Evolutionary conservation across 2,113 vertebrate species (phyloP), one percentile per base, ranked within the genome.

Genomic region (Holacanthus passer): DNA sequence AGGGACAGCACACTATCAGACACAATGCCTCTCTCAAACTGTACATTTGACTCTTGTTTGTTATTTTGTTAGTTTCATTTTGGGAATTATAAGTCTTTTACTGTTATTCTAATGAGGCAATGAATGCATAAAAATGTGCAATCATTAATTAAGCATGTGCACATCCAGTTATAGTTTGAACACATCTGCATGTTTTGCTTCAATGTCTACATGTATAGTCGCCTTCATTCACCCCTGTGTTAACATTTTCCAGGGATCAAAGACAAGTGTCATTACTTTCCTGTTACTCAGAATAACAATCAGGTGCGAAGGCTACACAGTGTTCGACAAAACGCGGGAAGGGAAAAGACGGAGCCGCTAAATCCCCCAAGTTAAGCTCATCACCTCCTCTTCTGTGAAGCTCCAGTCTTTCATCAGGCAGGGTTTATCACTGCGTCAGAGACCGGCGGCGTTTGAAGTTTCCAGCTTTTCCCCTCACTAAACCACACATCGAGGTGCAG

Each of bases 351-450:
- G 78, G 73, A 71, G 85, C 78, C 50, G 67, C 53, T 88, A 92
- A 94, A 93, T 93, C 95, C 90, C 58, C 82, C 82, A 90, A 92
- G 90, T 92, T 95, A 93, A 95, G 90, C 93, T 76, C 82, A 73
- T 79, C 84, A 73, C 86, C 79, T 86, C 81, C 63, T 81, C 83
- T 69, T 71, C 86, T 92, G 67, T 81, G 80, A 89, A 89, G 87
- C 84, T 79, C 47, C 9, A 43, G 82, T 84, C 90, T 94, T 94
- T 94, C 91, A 93, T 93, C 90, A 89, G 79, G 70, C 81, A 81
- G 83, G 86, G 83, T 90, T 92, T 92, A 93, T 88, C 87, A 27
- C 73, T n/a, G 78, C 79, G 83, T 77, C 76, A 84, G 73, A 89
- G 66, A 64, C 73, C 27, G 59, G 73, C 85, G 17, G 50, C 24